Conservation (phyloP, 2,888 invertebrate species). For the Drosophila lutescens region DNA sequence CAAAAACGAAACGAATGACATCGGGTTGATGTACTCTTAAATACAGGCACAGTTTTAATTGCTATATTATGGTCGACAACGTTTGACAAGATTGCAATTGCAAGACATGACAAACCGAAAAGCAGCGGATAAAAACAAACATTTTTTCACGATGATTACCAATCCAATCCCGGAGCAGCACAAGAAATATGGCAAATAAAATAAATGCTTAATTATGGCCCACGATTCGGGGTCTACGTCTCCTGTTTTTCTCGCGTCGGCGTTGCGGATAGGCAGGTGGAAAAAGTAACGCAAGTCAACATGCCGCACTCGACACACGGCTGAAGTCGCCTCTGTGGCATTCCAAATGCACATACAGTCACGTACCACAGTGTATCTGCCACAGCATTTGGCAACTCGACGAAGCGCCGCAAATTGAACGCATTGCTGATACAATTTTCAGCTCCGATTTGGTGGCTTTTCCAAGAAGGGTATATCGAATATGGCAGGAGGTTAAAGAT, state of each 20-base stretch:
- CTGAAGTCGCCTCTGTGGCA: constrained; percentile 31
- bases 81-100: constrained; percentile 68
- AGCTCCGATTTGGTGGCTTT: constrained; percentile 18
- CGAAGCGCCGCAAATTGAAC: constrained; percentile 71
- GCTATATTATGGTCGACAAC: constrained; percentile 73
- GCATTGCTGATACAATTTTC: constrained; percentile 74
- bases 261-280: constrained; percentile 57
- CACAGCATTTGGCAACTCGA: constrained; percentile 69
- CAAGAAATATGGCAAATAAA: constrained; percentile 79
- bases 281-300: constrained; percentile 78
- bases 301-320: constrained; percentile 50
- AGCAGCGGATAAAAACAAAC: constrained; percentile 39
- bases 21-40: constrained; percentile 73
- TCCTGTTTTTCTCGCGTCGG: constrained; percentile 11
- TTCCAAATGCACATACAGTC: constrained; percentile 30
- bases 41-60: constrained; percentile 68
- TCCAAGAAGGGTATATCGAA: constrained; percentile 11
- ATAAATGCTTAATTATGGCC: constrained; percentile 80
- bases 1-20: constrained; percentile 30
- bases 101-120: constrained; percentile 43
- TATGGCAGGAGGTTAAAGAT: neutral
- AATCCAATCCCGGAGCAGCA: constrained; percentile 59
- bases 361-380: constrained; percentile 42
- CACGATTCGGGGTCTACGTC: constrained; percentile 45
- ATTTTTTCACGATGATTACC: constrained; percentile 67